These are phyloP conservation scores for Patella ulyssiponensis DNA, from an alignment of 2,888 invertebrate genomes.

Conservation along the genomic window DNA sequence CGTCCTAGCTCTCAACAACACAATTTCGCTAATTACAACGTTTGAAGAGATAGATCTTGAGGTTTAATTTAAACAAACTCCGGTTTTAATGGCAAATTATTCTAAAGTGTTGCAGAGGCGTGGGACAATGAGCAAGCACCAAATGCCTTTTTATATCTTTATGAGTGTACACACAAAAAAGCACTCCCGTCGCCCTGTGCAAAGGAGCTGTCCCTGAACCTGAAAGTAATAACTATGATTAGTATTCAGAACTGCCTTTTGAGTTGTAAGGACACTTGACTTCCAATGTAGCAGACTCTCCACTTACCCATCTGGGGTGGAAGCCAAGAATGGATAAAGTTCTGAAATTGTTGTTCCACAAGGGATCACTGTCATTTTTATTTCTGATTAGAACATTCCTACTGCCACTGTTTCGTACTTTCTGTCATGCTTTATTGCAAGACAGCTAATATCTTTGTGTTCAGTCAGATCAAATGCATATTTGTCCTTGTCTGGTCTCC, in stretches of 20 bases:
- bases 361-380: no score
- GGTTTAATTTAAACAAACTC: no score
- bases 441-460: not conserved
- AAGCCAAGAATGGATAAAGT: not conserved
- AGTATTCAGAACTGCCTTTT: no score
- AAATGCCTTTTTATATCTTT: not conserved
- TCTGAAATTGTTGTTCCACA: not conserved
- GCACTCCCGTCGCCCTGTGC: not conserved
- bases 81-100: no score
- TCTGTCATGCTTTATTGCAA: not conserved
- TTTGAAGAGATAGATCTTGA: no score
- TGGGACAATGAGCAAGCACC: no score
- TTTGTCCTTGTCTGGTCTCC: not conserved
- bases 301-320: not conserved
- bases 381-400: not conserved
- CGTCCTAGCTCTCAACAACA: no score
- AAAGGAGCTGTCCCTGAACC: no score
- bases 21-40: no score
- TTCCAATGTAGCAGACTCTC: not conserved
- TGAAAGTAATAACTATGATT: not conserved
- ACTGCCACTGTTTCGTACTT: not conserved
- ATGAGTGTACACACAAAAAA: not conserved
- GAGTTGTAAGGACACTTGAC: not conserved
- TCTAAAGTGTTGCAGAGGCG: no score
- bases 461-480: not conserved